These are phyloP conservation scores for Nineta flava DNA, from an alignment of 2,888 invertebrate species.

Conservation along the genomic window DNA sequence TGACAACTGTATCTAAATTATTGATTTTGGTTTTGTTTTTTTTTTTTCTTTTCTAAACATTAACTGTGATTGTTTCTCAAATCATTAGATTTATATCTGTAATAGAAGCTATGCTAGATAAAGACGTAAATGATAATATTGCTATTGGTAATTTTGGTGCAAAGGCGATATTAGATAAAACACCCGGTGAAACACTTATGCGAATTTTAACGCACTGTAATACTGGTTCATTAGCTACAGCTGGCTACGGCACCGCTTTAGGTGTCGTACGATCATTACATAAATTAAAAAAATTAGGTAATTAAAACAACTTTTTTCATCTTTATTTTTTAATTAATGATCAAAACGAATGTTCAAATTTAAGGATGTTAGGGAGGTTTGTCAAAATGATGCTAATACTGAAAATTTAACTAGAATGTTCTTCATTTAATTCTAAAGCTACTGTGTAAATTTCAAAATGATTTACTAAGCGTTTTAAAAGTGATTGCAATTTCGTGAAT, in stretches of 20 bases:
- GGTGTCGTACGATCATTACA: conserved; percentile 84
- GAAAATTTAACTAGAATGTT: no score
- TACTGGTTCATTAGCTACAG: conserved; percentile 94
- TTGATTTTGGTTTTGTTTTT: not conserved
- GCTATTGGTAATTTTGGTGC: conserved; percentile 76
- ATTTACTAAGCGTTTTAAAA: no score
- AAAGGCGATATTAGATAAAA: conserved; percentile 48
- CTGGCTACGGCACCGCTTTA: conserved; percentile 93
- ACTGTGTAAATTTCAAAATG: no score
- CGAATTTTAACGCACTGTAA: conserved; percentile 92
- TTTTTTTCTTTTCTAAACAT: conserved; percentile 8
- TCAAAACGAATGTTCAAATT: no score
- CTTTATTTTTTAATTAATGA: conserved; percentile 6
- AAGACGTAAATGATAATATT: conserved; percentile 77
- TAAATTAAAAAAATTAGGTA: conserved; percentile 52
- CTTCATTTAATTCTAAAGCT: no score
- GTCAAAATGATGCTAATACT: no score
- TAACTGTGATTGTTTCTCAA: conserved; percentile 5
- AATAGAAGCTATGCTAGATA: conserved; percentile 68
- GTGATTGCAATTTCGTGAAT: no score
- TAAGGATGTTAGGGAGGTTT: no score
- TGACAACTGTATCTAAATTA: not conserved
- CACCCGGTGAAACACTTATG: conserved; percentile 41
- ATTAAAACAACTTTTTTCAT: conserved; percentile 11
- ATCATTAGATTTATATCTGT: conserved; percentile 51